Conservation (phyloP, 2,888 invertebrate species). For the Tetragonisca angustula region DNA sequence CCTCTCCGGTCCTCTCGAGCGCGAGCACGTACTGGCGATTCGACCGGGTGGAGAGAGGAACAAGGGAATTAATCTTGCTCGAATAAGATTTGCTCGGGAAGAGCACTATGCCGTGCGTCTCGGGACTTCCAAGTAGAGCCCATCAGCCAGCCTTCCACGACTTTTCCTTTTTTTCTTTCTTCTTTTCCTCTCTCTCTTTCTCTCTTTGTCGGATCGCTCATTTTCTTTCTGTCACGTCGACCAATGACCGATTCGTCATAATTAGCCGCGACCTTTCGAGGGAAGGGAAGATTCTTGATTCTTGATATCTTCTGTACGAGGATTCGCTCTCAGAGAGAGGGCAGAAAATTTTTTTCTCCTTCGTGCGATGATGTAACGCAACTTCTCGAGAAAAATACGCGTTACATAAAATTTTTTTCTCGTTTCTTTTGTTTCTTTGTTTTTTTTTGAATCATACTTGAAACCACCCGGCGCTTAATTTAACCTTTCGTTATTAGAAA, state of each 20-base stretch:
- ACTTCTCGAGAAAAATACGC: too few relatives aligned
- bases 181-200: too few relatives aligned
- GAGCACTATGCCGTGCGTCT: constrained; percentile 33
- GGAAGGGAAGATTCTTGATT: too few relatives aligned
- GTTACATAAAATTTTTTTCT: too few relatives aligned
- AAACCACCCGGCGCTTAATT: background rate
- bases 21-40: constrained; percentile 56
- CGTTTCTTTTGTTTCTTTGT: too few relatives aligned
- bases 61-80: constrained; percentile 63
- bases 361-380: too few relatives aligned
- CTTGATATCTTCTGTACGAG: background rate
- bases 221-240: constrained; percentile 22
- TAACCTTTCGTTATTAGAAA: background rate
- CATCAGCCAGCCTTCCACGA: background rate
- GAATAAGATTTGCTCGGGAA: constrained; percentile 53
- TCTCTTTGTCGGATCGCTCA: background rate
- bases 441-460: background rate
- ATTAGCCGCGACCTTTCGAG: constrained; percentile 11
- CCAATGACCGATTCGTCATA: constrained; percentile 11
- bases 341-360: background rate
- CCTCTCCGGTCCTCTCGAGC: constrained; percentile 4
- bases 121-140: constrained; percentile 44
- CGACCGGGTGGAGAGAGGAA: constrained; percentile 33
- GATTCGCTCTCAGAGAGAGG: background rate
- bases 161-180: constrained; percentile 6